Evolutionary conservation across 2,113 vertebrate species (phyloP).

Genomic region (Psilopsiagon aurifrons): DNA sequence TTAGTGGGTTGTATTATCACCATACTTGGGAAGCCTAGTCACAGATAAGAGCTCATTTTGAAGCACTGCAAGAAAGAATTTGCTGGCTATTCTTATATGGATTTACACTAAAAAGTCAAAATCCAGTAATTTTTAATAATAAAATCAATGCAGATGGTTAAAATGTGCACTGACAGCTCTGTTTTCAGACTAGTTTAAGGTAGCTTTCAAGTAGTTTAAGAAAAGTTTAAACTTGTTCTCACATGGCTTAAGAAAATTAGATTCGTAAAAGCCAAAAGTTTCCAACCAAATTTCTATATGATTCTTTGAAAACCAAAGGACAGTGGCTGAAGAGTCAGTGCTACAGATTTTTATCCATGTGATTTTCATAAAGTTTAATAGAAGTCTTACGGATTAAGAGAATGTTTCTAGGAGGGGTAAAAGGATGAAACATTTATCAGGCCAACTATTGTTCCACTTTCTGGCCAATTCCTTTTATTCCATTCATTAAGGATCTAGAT

Average conservation of each 20-base stretch:
- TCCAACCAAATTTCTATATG: neutral
- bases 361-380: neutral
- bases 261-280: neutral
- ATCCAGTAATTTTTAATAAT: neutral
- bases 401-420: neutral
- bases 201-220: neutral
- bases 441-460: rapidly evolving
- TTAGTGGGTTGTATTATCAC: neutral
- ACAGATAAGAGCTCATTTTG: neutral
- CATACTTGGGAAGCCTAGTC: neutral
- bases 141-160: neutral
- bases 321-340: neutral
- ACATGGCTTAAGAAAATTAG: neutral
- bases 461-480: neutral
- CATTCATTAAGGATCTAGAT: neutral
- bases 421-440: neutral
- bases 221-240: neutral
- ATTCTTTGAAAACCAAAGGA: neutral
- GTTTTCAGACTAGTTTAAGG: neutral
- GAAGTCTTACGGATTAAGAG: neutral
- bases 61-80: neutral
- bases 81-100: neutral
- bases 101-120: neutral
- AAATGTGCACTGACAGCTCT: neutral
- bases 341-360: neutral